A percentile compares a stretch with the other conserved stretches of the same genome.
phyloP scores from a whole-genome alignment of 2,888 invertebrate genomes.

The Himalopsyche kuldschensis region DNA sequence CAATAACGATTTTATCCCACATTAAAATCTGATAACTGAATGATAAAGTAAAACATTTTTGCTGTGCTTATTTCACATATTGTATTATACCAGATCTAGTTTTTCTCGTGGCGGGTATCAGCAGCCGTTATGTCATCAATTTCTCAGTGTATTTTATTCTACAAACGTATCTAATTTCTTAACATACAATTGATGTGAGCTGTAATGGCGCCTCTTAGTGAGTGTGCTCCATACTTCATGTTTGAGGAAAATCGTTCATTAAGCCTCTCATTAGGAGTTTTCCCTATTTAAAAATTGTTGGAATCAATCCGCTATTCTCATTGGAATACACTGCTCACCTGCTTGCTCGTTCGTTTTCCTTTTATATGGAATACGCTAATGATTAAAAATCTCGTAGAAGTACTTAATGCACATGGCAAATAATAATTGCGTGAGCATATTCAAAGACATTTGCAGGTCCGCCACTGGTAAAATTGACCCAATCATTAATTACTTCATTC shows the following conservation, averaged over 20 bases:
- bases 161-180: too few species aligned
- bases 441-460: neutral
- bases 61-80: too few species aligned
- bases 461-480: neutral
- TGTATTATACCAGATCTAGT: too few species aligned
- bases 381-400: conserved; percentile 8
- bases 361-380: conserved; percentile 1
- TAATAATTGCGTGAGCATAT: neutral
- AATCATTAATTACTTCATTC: too few species aligned
- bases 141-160: too few species aligned
- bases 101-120: too few species aligned
- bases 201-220: too few species aligned
- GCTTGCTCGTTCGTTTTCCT: neutral
- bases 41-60: too few species aligned
- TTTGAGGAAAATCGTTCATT: neutral
- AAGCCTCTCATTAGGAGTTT: neutral
- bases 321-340: neutral
- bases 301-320: neutral
- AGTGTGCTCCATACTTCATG: neutral
- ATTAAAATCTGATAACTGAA: too few species aligned
- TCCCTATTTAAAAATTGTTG: neutral
- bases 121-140: too few species aligned
- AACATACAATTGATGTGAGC: too few species aligned
- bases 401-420: neutral
- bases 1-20: too few species aligned